phyloP scores from a whole-genome alignment of 2,797 vertebrate species.

The Pipistrellus kuhlii region DNA sequence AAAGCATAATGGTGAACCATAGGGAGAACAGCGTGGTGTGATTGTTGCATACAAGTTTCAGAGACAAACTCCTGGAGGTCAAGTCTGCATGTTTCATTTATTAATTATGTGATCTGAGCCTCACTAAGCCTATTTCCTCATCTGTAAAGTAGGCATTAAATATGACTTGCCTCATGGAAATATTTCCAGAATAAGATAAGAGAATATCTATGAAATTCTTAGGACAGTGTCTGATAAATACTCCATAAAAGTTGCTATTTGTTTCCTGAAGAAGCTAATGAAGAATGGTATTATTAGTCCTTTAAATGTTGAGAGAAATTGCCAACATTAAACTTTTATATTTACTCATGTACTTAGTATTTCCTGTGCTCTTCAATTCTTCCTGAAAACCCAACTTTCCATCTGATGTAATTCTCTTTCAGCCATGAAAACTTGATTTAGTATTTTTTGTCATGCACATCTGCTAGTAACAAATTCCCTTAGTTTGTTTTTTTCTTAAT shows the following conservation, averaged over 20 bases:
- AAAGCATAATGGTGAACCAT: background rate
- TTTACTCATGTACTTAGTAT: background rate
- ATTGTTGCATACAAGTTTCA: background rate
- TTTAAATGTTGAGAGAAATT: slow-evolving; percentile 6
- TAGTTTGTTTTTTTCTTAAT: background rate
- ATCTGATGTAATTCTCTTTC: background rate
- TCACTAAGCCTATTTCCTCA: background rate
- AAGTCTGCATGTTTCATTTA: background rate
- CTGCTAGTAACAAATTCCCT: background rate
- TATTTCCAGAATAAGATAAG: background rate
- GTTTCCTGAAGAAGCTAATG: slow-evolving; percentile 17
- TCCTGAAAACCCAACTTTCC: background rate
- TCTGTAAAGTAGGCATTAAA: background rate
- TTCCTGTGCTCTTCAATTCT: background rate
- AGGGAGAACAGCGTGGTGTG: background rate
- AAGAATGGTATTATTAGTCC: slow-evolving; percentile 10
- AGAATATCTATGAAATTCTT: background rate
- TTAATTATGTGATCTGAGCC: background rate
- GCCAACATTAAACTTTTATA: background rate
- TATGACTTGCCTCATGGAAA: background rate
- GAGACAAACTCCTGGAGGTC: background rate
- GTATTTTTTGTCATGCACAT: background rate
- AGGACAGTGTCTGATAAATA: background rate
- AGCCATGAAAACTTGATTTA: background rate
- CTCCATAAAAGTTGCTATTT: background rate